Conservation (phyloP, 2,888 invertebrate genomes). For the Baronia brevicornis region DNA sequence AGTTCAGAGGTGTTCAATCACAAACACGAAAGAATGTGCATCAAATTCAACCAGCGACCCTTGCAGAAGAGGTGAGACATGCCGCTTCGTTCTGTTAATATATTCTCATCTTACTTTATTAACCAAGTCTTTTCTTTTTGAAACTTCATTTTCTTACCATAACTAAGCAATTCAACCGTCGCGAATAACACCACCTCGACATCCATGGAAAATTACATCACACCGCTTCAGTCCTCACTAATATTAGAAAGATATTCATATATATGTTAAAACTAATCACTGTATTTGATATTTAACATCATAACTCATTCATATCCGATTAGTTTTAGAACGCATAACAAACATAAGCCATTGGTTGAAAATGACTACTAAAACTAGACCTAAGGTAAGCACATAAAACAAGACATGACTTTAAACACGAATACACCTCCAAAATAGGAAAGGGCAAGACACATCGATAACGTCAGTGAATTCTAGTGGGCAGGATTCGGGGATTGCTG, state of each 20-base stretch:
- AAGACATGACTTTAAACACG: slow-evolving; percentile 12
- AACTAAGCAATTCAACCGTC: slow-evolving; percentile 6
- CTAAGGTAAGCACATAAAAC: no score
- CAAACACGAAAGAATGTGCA: slow-evolving; percentile 69
- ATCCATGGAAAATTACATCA: neutral
- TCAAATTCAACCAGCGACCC: slow-evolving; percentile 69
- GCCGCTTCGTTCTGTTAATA: no score
- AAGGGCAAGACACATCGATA: slow-evolving; percentile 81
- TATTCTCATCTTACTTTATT: slow-evolving; percentile 11
- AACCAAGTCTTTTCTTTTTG: slow-evolving; percentile 9
- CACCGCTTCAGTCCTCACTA: neutral
- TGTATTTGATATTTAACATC: neutral
- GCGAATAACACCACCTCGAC: slow-evolving; percentile 6
- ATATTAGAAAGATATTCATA: slow-evolving; percentile 2
- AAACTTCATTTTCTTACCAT: slow-evolving; percentile 10
- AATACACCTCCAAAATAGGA: slow-evolving; percentile 40
- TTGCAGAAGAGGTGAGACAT: slow-evolving; percentile 58
- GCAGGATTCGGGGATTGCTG: slow-evolving; percentile 86
- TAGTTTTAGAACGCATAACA: no score
- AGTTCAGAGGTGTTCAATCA: slow-evolving; percentile 43
- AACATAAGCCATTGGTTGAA: no score
- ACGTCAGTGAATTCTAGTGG: slow-evolving; percentile 89
- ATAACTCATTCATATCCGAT: no score
- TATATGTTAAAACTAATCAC: neutral
- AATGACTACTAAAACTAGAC: no score